Evolutionary conservation across 1,140 invertebrate species (phyloP).

Genomic region (Heliconius melpomene): DNA sequence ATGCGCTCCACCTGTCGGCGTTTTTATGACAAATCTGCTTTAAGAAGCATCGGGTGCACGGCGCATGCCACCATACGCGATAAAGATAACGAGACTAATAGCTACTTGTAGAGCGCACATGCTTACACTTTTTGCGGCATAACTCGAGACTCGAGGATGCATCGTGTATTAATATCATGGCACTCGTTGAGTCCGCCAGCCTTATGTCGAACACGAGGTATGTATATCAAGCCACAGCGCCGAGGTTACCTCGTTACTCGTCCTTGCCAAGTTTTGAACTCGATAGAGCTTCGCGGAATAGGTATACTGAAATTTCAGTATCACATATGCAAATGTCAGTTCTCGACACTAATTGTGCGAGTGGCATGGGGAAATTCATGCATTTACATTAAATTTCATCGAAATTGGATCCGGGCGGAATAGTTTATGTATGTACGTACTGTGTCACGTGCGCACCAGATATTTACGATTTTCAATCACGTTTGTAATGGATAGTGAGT

Average conservation of each 20-base stretch:
- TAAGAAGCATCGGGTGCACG: slow-evolving; percentile 51
- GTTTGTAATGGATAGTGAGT: slow-evolving; percentile 44
- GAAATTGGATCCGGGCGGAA: slow-evolving; percentile 72
- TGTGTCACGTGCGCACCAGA: slow-evolving; percentile 64
- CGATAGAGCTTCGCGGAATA: slow-evolving; percentile 69
- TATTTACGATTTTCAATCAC: slow-evolving; percentile 77
- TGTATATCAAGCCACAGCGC: slow-evolving; percentile 52
- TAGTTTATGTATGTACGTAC: slow-evolving; percentile 64
- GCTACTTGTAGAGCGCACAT: slow-evolving; percentile 39
- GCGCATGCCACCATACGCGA: slow-evolving; percentile 58
- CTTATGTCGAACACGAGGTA: slow-evolving; percentile 60
- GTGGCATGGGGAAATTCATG: slow-evolving; percentile 76
- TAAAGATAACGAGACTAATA: slow-evolving; percentile 56
- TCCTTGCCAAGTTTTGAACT: slow-evolving; percentile 71
- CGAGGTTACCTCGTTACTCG: slow-evolving; percentile 59
- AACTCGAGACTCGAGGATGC: slow-evolving; percentile 22
- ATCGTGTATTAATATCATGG: slow-evolving; percentile 48
- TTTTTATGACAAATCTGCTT: slow-evolving; percentile 63
- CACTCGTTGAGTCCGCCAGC: slow-evolving; percentile 47
- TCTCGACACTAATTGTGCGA: slow-evolving; percentile 79
- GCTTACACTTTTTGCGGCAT: slow-evolving; percentile 34
- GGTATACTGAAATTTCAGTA: slow-evolving; percentile 75
- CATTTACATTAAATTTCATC: slow-evolving; percentile 79
- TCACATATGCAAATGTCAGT: slow-evolving; percentile 79
- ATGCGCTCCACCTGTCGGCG: slow-evolving; percentile 53